Evolutionary conservation across 2,888 invertebrate species (phyloP).

Genomic region (Criorhina ranunculi): DNA sequence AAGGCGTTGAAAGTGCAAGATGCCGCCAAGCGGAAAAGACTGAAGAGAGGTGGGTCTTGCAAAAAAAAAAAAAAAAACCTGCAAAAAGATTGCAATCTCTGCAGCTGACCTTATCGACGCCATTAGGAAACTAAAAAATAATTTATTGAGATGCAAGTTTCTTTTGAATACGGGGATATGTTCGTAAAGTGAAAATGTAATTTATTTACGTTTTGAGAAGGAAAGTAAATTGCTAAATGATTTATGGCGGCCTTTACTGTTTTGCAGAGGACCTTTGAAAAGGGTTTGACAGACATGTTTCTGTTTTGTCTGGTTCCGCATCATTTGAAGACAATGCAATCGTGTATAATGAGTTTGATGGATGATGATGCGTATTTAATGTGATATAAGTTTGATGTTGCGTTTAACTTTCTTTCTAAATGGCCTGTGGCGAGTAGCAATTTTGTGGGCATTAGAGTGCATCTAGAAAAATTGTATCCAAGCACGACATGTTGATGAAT

Average conservation of each 20-base stretch:
- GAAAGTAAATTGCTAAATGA: constrained; percentile 56
- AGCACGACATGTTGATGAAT: constrained; percentile 15
- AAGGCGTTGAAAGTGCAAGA: constrained; percentile 52
- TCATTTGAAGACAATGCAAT: constrained; percentile 31
- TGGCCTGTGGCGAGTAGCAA: constrained; percentile 49
- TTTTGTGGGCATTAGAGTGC: constrained; percentile 25
- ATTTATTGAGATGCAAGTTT: constrained; percentile 50
- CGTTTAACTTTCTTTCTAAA: constrained; percentile 62
- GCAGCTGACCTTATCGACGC: constrained; percentile 50
- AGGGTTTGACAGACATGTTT: neutral
- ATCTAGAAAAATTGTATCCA: constrained; percentile 25
- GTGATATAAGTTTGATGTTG: constrained; percentile 35
- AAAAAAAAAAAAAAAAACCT: neutral
- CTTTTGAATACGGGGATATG: neutral
- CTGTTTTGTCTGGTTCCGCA: constrained; percentile 29
- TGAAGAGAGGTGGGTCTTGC: constrained; percentile 35
- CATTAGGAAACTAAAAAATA: constrained; percentile 64
- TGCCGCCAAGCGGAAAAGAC: constrained; percentile 66
- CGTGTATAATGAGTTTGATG: constrained; percentile 48
- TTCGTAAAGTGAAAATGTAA: constrained; percentile 54
- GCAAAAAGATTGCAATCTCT: constrained; percentile 35
- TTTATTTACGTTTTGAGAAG: constrained; percentile 56
- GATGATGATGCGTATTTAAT: constrained; percentile 71
- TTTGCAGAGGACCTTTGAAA: constrained; percentile 41
- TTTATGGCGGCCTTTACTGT: neutral